Evolutionary conservation across 2,113 vertebrate species (phyloP).

Genomic region (Dendropsophus ebraccatus): DNA sequence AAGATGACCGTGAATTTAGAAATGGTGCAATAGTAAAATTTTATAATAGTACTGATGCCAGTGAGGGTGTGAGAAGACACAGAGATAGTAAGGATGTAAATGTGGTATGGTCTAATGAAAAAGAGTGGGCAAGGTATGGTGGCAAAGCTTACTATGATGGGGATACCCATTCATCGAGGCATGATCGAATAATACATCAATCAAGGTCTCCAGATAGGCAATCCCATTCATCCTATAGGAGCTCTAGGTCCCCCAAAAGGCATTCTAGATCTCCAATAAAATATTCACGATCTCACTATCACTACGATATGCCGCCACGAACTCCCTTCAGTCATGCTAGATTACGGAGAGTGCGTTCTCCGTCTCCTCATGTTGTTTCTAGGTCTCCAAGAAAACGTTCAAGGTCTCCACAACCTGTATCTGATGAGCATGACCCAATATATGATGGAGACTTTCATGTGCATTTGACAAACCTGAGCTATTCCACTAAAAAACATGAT

Average conservation of each 20-base stretch:
- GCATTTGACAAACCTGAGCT: neutral
- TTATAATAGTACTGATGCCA: constrained; percentile 77
- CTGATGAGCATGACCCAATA: neutral
- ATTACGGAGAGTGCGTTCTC: neutral
- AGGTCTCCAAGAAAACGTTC: neutral
- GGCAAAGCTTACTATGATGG: neutral
- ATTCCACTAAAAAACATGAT: neutral
- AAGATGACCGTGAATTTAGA: constrained; percentile 77
- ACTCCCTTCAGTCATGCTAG: neutral
- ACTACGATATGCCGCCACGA: constrained; percentile 24
- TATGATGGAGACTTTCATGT: neutral
- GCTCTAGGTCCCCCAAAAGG: too few relatives aligned
- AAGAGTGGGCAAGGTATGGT: neutral
- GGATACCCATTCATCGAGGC: neutral
- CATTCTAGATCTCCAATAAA: neutral
- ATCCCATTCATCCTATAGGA: neutral
- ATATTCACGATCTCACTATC: neutral
- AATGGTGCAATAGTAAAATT: constrained; percentile 89
- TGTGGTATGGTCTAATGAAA: neutral
- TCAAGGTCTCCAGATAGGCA: neutral
- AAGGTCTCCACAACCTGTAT: neutral
- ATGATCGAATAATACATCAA: neutral
- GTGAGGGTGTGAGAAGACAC: neutral
- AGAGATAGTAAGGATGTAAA: neutral
- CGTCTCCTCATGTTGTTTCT: neutral